Conservation (phyloP, 2,113 vertebrate species). For the Phaethon lepturus region DNA sequence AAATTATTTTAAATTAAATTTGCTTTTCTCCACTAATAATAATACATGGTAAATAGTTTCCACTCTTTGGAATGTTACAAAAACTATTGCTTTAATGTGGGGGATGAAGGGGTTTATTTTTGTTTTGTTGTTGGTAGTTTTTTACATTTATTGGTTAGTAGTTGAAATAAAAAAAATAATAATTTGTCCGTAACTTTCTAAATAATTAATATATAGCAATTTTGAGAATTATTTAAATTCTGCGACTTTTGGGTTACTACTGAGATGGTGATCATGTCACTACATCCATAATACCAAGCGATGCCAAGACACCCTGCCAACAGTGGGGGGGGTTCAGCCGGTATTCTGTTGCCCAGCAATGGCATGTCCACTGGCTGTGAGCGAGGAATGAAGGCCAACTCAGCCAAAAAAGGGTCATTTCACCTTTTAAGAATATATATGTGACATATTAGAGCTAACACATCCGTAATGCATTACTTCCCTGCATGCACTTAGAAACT, state of each 20-base stretch:
- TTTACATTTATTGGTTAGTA: slow-evolving; percentile 62
- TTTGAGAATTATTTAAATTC: not conserved
- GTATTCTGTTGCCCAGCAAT: not conserved
- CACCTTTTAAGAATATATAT: not conserved
- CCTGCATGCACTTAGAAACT: not conserved
- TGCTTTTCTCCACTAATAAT: slow-evolving; percentile 50
- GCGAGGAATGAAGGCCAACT: not conserved
- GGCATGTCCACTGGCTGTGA: not conserved
- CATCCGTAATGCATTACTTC: not conserved
- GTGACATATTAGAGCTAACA: not conserved
- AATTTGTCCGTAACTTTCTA: slow-evolving; percentile 54
- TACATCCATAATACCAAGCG: not conserved
- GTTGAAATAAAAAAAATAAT: slow-evolving; percentile 54
- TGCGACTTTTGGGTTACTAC: not conserved
- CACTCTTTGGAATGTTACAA: slow-evolving; percentile 61
- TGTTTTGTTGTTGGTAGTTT: slow-evolving; percentile 53
- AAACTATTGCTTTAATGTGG: slow-evolving; percentile 56
- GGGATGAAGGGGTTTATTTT: slow-evolving; percentile 54
- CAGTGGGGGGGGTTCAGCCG: not conserved
- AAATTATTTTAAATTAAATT: slow-evolving; percentile 59
- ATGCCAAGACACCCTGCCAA: not conserved
- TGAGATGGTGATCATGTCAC: not conserved
- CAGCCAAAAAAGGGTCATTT: not conserved
- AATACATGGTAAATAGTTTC: slow-evolving; percentile 46
- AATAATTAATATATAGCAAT: slow-evolving; percentile 13